These are phyloP conservation scores for Onychomys arenicola DNA, from an alignment of 2,797 vertebrate genomes.

Conservation along the genomic window DNA sequence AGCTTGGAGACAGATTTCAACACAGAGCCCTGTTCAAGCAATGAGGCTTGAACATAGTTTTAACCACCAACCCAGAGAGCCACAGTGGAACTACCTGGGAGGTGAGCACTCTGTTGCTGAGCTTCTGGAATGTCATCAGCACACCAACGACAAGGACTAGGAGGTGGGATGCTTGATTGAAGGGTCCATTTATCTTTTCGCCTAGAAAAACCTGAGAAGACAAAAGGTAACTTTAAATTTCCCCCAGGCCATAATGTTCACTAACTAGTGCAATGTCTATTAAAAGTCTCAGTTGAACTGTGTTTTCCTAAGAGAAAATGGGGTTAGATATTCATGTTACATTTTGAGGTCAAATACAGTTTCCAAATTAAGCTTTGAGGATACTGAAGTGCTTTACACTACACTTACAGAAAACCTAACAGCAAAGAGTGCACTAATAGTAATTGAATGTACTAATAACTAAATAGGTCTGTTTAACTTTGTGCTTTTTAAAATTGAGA, in stretches of 20 bases:
- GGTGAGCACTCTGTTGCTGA: too few species aligned
- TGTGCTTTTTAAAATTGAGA: not conserved
- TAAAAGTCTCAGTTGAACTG: not conserved
- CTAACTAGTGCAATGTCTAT: not conserved
- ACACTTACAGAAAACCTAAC: not conserved
- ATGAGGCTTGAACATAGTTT: too few species aligned
- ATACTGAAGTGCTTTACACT: not conserved
- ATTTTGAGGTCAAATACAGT: not conserved
- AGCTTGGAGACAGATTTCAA: not conserved
- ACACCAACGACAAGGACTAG: too few species aligned
- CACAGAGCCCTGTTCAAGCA: not conserved
- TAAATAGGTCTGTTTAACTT: not conserved
- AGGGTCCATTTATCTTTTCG: not conserved
- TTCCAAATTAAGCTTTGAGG: not conserved
- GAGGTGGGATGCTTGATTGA: not conserved
- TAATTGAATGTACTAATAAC: not conserved
- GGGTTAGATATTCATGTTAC: not conserved
- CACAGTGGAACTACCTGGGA: not conserved
- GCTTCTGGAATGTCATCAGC: not conserved
- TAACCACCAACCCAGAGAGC: not conserved
- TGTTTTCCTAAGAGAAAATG: too few species aligned
- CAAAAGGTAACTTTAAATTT: not conserved
- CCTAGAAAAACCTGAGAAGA: not conserved
- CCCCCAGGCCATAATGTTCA: not conserved
- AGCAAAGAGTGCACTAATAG: not conserved